phyloP scores from a whole-genome alignment of 1,140 invertebrate genomes.

The Drosophila ananassae region DNA sequence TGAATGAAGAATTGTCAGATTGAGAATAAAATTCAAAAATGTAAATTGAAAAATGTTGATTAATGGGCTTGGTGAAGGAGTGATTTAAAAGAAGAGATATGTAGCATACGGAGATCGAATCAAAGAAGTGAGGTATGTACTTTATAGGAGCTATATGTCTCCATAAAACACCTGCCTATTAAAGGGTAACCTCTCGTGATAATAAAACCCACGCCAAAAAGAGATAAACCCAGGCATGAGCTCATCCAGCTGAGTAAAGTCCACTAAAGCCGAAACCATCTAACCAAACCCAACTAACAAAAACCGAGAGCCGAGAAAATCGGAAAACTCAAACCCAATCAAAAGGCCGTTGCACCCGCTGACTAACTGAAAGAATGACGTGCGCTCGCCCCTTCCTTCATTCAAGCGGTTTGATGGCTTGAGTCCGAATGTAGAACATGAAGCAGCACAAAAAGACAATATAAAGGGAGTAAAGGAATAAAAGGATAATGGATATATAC shows the following conservation, averaged over 20 bases:
- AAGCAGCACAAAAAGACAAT: conserved; percentile 26
- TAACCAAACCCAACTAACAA: conserved; percentile 7
- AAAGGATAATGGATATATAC: neutral
- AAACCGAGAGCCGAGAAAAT: neutral
- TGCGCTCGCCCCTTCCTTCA: conserved; percentile 34
- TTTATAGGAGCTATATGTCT: too few relatives aligned
- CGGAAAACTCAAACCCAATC: conserved; percentile 24
- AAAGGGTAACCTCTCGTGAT: neutral
- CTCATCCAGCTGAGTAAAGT: conserved; percentile 37
- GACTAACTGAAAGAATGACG: conserved; percentile 52
- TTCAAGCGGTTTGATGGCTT: conserved; percentile 33
- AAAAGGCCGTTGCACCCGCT: conserved; percentile 58
- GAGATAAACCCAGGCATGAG: conserved; percentile 34
- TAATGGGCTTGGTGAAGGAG: conserved; percentile 5
- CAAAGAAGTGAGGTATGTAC: too few relatives aligned
- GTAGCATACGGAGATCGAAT: neutral
- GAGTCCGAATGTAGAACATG: conserved; percentile 48
- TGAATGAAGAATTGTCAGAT: conserved; percentile 2
- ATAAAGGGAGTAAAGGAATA: conserved; percentile 1
- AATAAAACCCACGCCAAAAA: conserved; percentile 6
- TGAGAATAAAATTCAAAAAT: conserved; percentile 12
- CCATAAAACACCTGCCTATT: neutral
- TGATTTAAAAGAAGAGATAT: neutral
- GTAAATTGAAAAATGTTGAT: conserved; percentile 2
- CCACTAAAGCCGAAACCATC: conserved; percentile 21